Evolutionary conservation across 2,113 vertebrate species (phyloP).

Genomic region (Chionomys nivalis): DNA sequence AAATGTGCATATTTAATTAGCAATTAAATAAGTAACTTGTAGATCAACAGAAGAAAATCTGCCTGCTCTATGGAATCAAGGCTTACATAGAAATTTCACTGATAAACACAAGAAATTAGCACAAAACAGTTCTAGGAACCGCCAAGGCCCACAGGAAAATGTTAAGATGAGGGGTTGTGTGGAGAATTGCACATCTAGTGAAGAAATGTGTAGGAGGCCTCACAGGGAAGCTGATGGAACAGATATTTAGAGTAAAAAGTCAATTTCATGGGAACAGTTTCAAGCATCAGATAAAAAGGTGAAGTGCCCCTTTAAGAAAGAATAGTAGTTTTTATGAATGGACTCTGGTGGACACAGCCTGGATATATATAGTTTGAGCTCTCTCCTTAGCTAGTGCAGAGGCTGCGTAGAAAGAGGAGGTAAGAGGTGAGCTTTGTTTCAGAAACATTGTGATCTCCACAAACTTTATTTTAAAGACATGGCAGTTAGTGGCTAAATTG

Average conservation of each 20-base stretch:
- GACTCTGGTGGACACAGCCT: neutral
- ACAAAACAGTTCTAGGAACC: neutral
- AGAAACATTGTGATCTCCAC: neutral
- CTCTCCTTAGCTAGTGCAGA: neutral
- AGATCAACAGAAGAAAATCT: neutral
- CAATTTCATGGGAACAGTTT: neutral
- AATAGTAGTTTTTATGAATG: neutral
- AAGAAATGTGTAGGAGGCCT: conserved; percentile 5
- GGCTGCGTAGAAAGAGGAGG: neutral
- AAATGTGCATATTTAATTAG: neutral
- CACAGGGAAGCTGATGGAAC: neutral
- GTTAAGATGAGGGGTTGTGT: conserved; percentile 45
- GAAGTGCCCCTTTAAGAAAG: neutral
- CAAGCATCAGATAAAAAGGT: neutral
- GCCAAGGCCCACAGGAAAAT: neutral
- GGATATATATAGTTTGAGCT: neutral
- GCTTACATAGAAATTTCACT: neutral
- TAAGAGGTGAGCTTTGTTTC: conserved; percentile 15
- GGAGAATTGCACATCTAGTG: conserved; percentile 37
- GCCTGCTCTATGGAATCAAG: neutral
- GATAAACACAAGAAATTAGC: neutral
- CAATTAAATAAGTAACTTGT: neutral
- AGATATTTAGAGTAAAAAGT: conserved; percentile 3
- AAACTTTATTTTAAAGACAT: conserved; percentile 56
- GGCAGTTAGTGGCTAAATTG: conserved; percentile 70